These are phyloP conservation scores for Epistrophella euchroma DNA, from an alignment of 2,888 invertebrate species.

Conservation along the genomic window DNA sequence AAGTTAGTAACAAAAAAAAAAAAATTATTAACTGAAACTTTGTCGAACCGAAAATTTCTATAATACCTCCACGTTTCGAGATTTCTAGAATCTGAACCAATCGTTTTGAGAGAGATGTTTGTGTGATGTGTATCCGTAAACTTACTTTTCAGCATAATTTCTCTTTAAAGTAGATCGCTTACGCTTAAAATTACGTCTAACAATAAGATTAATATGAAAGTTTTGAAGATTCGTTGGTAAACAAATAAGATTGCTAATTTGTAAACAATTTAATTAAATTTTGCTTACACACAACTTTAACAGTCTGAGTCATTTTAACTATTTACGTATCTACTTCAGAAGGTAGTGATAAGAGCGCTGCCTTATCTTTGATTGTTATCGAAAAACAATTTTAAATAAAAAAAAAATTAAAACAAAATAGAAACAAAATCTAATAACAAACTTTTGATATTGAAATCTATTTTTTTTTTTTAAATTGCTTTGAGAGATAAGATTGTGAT, in stretches of 20 bases:
- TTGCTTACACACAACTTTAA: neutral
- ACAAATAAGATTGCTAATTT: neutral
- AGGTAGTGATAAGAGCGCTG: too few species aligned
- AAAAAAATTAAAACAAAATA: neutral
- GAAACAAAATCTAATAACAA: neutral
- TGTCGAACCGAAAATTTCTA: too few species aligned
- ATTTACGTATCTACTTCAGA: neutral
- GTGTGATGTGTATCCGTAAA: too few species aligned
- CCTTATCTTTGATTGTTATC: conserved; percentile 3
- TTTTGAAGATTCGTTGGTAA: neutral
- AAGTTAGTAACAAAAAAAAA: too few species aligned
- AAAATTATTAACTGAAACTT: too few species aligned
- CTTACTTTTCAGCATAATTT: too few species aligned
- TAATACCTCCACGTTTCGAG: too few species aligned
- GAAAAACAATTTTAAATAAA: neutral
- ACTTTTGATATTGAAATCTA: neutral
- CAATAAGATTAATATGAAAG: neutral
- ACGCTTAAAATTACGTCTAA: too few species aligned
- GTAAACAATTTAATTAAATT: neutral
- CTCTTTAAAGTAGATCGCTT: too few species aligned
- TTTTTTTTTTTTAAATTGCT: neutral
- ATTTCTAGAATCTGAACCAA: too few species aligned
- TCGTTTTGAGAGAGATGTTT: too few species aligned
- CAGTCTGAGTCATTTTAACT: neutral
- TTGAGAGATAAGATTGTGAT: neutral